Percentiles rank a stretch among this genome's conserved stretches.
Evolutionary conservation across 2,113 vertebrate species (phyloP).

Genomic region (Verasper variegatus): DNA sequence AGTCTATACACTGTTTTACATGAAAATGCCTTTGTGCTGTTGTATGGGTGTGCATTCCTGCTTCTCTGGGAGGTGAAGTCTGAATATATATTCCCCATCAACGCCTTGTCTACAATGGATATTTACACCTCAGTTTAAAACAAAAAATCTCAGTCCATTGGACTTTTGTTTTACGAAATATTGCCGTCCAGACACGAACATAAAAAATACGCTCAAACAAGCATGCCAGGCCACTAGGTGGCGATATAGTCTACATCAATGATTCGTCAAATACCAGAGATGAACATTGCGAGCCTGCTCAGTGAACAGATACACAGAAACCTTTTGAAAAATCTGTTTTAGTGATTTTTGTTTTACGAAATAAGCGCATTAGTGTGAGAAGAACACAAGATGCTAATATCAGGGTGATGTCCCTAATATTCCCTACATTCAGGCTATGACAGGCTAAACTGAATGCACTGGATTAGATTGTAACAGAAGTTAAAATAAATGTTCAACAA

Average conservation of each 20-base stretch:
- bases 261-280: not conserved
- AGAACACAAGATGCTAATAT: not conserved
- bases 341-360: too few species aligned
- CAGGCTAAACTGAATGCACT: not conserved
- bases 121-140: not conserved
- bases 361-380: not conserved
- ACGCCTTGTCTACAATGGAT: not conserved
- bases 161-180: too few species aligned
- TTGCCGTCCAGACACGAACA: too few species aligned
- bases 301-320: too few species aligned
- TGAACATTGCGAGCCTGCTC: too few species aligned
- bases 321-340: not conserved
- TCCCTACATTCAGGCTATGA: not conserved
- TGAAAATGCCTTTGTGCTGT: not conserved
- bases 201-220: too few species aligned
- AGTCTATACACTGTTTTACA: not conserved
- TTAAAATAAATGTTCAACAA: not conserved
- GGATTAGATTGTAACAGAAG: not conserved
- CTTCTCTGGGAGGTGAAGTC: constrained; percentile 8
- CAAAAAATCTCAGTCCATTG: too few species aligned
- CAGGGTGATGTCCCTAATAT: not conserved
- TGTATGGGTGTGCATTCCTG: not conserved
- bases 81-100: not conserved
- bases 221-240: not conserved
- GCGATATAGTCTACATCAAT: not conserved